A percentile compares a stretch with the other conserved stretches of the same genome.
These are phyloP conservation scores for Dufourea novaeangliae DNA, from an alignment of 1,140 invertebrate species.

Conservation along the genomic window DNA sequence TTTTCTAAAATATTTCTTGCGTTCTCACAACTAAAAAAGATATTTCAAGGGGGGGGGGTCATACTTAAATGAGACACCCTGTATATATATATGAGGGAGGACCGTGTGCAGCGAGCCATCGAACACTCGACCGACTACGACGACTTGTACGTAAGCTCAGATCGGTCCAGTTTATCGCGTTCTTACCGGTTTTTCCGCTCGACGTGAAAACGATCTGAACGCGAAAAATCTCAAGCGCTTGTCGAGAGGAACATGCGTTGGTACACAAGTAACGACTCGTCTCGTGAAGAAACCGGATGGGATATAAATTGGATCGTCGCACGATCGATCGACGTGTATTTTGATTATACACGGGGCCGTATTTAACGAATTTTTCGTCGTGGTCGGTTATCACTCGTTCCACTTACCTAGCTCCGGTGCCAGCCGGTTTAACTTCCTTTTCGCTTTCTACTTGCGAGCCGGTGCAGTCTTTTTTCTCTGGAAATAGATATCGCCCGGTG, in stretches of 20 bases:
- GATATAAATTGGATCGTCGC: conserved; percentile 5
- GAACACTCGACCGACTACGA: background rate
- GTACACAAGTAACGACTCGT: no score
- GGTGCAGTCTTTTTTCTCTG: conserved; percentile 75
- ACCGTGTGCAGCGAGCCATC: background rate
- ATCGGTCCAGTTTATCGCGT: no score
- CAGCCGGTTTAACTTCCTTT: conserved; percentile 72
- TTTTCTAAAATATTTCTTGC: no score
- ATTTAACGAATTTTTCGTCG: conserved; percentile 16
- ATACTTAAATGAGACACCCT: no score
- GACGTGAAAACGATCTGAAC: no score
- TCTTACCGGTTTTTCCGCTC: no score
- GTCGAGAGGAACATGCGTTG: conserved; percentile 2
- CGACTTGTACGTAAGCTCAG: no score
- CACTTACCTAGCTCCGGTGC: conserved; percentile 74
- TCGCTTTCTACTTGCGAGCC: conserved; percentile 74
- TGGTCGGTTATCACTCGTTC: conserved; percentile 61
- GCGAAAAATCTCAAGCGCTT: no score
- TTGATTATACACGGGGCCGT: no score
- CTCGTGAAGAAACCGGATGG: background rate
- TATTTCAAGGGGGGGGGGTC: no score
- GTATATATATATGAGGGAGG: no score
- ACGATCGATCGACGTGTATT: background rate
- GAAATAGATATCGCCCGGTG: conserved; percentile 54
- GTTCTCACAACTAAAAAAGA: no score